These are phyloP conservation scores for Nomada fabriciana DNA, from an alignment of 2,888 invertebrate genomes.

Conservation along the genomic window DNA sequence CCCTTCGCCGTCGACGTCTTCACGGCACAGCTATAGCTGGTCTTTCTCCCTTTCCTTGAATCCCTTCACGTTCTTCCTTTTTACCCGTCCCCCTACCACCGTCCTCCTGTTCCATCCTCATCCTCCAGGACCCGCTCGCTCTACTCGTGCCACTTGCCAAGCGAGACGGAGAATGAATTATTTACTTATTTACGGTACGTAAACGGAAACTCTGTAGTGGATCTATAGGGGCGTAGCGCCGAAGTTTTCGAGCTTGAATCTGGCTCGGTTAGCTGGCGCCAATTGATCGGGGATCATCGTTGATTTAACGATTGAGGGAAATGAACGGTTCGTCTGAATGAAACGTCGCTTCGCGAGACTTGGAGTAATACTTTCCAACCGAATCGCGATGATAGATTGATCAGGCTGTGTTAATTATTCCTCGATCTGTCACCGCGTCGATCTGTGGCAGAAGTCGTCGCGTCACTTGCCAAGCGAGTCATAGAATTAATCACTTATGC, in stretches of 20 bases:
- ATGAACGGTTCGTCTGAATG: too few relatives aligned
- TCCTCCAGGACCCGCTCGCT: conserved; percentile 61
- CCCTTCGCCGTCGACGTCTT: conserved; percentile 65
- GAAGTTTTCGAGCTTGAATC: neutral
- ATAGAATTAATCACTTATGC: conserved; percentile 48
- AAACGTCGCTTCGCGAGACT: neutral
- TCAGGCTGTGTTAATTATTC: conserved; percentile 18
- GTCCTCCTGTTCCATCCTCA: conserved; percentile 21
- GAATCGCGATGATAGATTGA: conserved; percentile 11
- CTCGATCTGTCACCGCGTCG: conserved; percentile 16
- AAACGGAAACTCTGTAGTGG: conserved; percentile 77
- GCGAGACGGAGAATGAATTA: conserved; percentile 81
- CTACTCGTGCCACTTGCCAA: conserved; percentile 76
- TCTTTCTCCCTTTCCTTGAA: conserved; percentile 69
- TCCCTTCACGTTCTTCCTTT: conserved; percentile 5
- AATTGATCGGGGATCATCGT: neutral
- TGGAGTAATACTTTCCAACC: neutral
- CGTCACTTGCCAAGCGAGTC: conserved; percentile 46
- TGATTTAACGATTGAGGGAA: neutral
- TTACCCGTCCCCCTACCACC: conserved; percentile 1
- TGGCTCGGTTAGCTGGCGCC: too few relatives aligned
- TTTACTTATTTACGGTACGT: conserved; percentile 83
- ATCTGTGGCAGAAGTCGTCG: conserved; percentile 19
- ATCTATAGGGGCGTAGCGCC: conserved; percentile 50
- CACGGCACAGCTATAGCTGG: conserved; percentile 67